phyloP scores from a whole-genome alignment of 2,888 invertebrate genomes.

The Deilephila elpenor region DNA sequence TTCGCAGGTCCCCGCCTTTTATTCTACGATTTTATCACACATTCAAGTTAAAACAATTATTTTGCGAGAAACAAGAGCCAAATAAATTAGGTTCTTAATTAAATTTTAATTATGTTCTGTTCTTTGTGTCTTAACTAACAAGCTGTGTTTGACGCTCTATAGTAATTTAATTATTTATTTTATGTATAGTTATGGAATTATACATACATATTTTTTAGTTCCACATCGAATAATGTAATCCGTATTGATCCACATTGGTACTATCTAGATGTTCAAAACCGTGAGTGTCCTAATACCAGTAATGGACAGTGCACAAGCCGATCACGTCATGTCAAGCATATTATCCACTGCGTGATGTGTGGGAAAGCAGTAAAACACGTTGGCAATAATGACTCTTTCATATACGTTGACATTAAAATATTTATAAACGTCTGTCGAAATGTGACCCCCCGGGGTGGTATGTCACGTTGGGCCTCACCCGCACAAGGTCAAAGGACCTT shows the following conservation, averaged over 20 bases:
- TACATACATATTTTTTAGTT: too few species aligned
- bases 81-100: too few species aligned
- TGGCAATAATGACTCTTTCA: not conserved
- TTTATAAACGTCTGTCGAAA: constrained; percentile 25
- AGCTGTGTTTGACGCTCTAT: too few species aligned
- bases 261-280: not conserved
- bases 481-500: constrained; percentile 59
- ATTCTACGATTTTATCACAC: constrained; percentile 3
- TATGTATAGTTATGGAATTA: too few species aligned
- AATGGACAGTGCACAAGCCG: not conserved
- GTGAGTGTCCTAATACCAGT: not conserved
- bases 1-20: constrained; percentile 5
- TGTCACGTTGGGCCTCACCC: constrained; percentile 56
- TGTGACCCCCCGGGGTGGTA: constrained; percentile 1
- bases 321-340: constrained; percentile 16
- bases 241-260: too few species aligned
- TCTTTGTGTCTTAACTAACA: too few species aligned
- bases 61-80: too few species aligned
- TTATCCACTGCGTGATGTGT: not conserved
- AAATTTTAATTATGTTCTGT: too few species aligned
- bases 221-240: too few species aligned
- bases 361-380: not conserved
- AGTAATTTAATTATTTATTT: too few species aligned
- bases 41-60: constrained; percentile 6
- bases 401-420: constrained; percentile 7